Conservation (phyloP, 2,113 vertebrate genomes). For the Clarias gariepinus region DNA sequence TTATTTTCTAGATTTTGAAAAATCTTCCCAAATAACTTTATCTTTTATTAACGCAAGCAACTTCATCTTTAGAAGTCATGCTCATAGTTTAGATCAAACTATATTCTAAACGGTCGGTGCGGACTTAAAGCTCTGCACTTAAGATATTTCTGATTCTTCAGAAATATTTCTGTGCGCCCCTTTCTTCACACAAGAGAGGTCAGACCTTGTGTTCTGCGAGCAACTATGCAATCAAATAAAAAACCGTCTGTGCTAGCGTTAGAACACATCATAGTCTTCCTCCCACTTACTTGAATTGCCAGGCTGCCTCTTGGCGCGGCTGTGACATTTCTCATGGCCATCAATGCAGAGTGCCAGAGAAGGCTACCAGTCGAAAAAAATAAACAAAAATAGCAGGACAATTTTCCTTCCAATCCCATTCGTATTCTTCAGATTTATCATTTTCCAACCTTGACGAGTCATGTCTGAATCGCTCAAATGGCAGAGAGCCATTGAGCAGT, state of each 20-base stretch:
- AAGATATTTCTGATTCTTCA: neutral
- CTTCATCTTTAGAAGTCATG: neutral
- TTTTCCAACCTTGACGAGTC: constrained; percentile 50
- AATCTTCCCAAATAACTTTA: neutral
- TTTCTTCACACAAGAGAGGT: constrained; percentile 21
- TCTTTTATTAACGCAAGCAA: neutral
- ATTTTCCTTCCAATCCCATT: constrained; percentile 40
- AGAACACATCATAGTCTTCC: constrained; percentile 33
- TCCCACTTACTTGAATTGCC: constrained; percentile 28
- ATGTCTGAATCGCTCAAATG: constrained; percentile 34
- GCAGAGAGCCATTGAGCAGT: constrained; percentile 46
- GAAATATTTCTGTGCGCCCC: constrained; percentile 8
- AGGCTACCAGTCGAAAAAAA: constrained; percentile 33
- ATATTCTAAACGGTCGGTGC: neutral
- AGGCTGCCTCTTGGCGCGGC: constrained; percentile 5
- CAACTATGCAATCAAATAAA: constrained; percentile 41
- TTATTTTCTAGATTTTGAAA: neutral
- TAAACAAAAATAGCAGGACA: constrained; percentile 38
- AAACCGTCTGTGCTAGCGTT: constrained; percentile 30
- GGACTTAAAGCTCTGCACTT: neutral
- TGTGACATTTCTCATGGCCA: constrained; percentile 48
- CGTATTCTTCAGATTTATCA: constrained; percentile 38
- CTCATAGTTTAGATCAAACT: neutral
- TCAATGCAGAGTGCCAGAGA: constrained; percentile 31
- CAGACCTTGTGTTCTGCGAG: constrained; percentile 24